A percentile compares a stretch with the other conserved stretches of the same genome.
Conservation (phyloP, 2,113 vertebrate species). For the Hepsetus odoe region DNA sequence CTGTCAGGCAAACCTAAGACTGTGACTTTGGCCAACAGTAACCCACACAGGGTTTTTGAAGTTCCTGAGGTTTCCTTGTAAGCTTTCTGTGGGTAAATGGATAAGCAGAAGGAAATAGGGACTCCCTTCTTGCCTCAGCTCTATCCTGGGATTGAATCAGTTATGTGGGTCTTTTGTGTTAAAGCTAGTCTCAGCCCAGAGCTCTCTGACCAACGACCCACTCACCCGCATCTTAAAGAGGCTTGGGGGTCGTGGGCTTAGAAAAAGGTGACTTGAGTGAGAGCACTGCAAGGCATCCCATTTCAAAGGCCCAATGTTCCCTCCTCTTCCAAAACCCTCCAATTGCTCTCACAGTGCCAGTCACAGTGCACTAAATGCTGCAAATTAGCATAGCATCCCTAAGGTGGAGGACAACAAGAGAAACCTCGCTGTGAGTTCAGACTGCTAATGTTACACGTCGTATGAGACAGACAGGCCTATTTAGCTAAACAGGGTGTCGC, state of each 20-base stretch:
- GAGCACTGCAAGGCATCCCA: constrained; percentile 66
- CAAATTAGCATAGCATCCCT: constrained; percentile 76
- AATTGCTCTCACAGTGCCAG: constrained; percentile 62
- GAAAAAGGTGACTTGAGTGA: constrained; percentile 75
- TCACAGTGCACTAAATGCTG: constrained; percentile 50
- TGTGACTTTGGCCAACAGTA: constrained; percentile 10
- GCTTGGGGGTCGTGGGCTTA: constrained; percentile 76
- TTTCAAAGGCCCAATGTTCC: constrained; percentile 72
- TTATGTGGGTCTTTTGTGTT: constrained; percentile 70
- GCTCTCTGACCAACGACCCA: constrained; percentile 73
- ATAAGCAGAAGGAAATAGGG: constrained; percentile 27
- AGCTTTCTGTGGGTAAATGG: constrained; percentile 55
- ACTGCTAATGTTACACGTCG: constrained; percentile 62
- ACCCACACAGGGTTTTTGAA: constrained; percentile 39
- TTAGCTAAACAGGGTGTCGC: not conserved
- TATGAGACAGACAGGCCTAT: constrained; percentile 45
- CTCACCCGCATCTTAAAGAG: constrained; percentile 71
- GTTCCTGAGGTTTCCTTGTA: constrained; percentile 41
- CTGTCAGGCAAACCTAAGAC: constrained; percentile 37
- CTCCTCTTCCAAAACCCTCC: constrained; percentile 57
- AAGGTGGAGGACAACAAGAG: constrained; percentile 69
- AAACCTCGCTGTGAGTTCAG: constrained; percentile 52
- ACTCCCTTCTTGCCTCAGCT: constrained; percentile 52
- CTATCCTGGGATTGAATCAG: constrained; percentile 61
- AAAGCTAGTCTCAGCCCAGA: constrained; percentile 62